phyloP scores from a whole-genome alignment of 2,113 vertebrate genomes.

The Trichomycterus rosablanca region DNA sequence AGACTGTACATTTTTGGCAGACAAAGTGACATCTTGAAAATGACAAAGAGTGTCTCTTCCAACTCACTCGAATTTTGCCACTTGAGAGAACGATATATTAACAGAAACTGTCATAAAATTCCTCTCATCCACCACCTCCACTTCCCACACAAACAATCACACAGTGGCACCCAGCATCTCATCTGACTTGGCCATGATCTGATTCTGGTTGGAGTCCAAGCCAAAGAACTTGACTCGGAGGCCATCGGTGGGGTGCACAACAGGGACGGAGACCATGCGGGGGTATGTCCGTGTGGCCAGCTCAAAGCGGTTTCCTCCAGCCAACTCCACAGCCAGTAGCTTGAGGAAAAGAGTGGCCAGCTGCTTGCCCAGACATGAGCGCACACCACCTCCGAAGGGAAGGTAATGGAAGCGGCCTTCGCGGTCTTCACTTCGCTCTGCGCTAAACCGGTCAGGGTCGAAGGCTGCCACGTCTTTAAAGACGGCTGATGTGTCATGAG shows the following conservation, averaged over 20 bases:
- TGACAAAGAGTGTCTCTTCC: conserved; percentile 32
- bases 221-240: conserved; percentile 94
- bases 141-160: conserved; percentile 55
- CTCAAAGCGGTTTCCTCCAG: conserved; percentile 90
- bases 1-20: conserved; percentile 69
- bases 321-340: conserved; percentile 86
- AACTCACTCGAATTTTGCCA: conserved; percentile 47
- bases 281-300: conserved; percentile 90
- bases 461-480: conserved; percentile 90
- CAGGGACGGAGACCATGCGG: conserved; percentile 82
- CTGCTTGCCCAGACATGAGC: conserved; percentile 94
- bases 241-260: conserved; percentile 88
- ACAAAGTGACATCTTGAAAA: conserved; percentile 48
- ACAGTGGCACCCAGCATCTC: conserved; percentile 87
- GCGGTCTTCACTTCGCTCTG: conserved; percentile 87
- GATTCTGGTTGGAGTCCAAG: conserved; percentile 97
- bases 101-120: conserved; percentile 24
- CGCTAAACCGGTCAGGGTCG: conserved; percentile 88
- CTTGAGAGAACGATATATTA: conserved; percentile 42
- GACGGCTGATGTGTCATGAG: conserved; percentile 87
- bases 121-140: conserved; percentile 8
- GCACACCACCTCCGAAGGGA: conserved; percentile 87
- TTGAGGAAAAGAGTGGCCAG: conserved; percentile 94
- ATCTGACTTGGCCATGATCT: conserved; percentile 90
- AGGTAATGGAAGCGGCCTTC: conserved; percentile 95